These are phyloP conservation scores for Stichopus horrens DNA, from an alignment of 53 echinoderm and acorn worm species.

Conservation along the genomic window DNA sequence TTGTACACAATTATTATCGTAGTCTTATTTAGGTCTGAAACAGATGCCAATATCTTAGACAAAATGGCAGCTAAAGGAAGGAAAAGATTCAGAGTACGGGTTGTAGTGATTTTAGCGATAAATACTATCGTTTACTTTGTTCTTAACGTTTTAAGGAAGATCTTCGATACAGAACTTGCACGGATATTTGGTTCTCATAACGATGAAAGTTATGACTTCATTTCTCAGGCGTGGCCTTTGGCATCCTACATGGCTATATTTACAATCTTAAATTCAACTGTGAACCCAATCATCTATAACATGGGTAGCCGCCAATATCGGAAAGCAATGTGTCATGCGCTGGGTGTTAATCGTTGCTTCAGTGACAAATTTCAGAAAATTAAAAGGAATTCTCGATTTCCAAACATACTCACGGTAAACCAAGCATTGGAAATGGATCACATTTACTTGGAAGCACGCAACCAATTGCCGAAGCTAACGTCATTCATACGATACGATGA, in stretches of 20 bases:
- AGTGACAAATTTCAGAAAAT: not conserved
- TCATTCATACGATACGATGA: not conserved
- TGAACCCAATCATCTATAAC: constrained; percentile 37
- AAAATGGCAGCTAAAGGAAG: not conserved
- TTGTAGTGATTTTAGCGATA: not conserved
- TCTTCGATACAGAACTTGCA: constrained; percentile 10
- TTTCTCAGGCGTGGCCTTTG: not conserved
- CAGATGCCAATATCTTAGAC: not conserved
- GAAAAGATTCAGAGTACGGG: not conserved
- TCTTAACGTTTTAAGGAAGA: constrained; percentile 16
- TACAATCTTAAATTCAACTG: constrained; percentile 22
- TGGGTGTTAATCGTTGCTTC: not conserved
- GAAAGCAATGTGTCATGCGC: not conserved
- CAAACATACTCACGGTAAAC: not conserved
- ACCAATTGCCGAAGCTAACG: not conserved
- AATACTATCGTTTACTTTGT: constrained; percentile 24
- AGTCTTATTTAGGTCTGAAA: not conserved
- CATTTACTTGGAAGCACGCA: not conserved
- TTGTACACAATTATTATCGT: not conserved
- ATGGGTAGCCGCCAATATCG: constrained; percentile 26
- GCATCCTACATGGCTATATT: constrained; percentile 39
- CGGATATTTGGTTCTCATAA: not conserved
- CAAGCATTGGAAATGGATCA: not conserved
- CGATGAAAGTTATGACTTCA: not conserved
- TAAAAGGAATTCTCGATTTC: not conserved